Percentiles rank a stretch among this genome's conserved stretches.
phyloP scores from a whole-genome alignment of 2,113 vertebrate species.

The Saguinus imperator region DNA sequence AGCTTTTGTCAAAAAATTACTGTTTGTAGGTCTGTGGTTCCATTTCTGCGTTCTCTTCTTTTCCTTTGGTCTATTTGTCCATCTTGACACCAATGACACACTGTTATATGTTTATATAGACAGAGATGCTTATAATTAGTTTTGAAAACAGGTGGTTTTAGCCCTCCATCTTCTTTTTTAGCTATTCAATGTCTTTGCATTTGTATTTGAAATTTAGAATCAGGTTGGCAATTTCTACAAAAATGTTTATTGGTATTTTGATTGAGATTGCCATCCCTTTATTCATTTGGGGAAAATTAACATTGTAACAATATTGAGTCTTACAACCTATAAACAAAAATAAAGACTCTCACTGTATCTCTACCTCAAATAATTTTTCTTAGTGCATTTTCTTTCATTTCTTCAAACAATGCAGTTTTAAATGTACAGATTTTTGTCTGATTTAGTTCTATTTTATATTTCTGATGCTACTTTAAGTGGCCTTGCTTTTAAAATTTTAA shows the following conservation, averaged over 20 bases:
- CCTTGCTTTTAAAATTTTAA: neutral
- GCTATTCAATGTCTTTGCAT: neutral
- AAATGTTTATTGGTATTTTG: neutral
- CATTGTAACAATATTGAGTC: neutral
- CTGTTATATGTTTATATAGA: neutral
- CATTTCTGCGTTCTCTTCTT: neutral
- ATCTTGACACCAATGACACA: neutral
- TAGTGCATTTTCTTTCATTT: neutral
- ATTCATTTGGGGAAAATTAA: neutral
- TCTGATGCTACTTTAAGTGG: slow-evolving; percentile 5
- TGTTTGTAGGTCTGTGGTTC: fast-evolving
- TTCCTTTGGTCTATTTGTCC: neutral
- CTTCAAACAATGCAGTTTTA: neutral
- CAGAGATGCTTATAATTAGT: neutral
- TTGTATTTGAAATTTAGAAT: slow-evolving; percentile 21
- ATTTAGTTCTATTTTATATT: neutral
- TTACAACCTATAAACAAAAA: neutral
- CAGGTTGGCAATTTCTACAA: neutral
- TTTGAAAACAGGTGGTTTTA: neutral
- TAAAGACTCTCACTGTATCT: neutral
- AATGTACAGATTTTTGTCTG: neutral
- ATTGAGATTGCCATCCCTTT: neutral
- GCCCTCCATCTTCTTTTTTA: neutral
- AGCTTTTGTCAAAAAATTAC: neutral
- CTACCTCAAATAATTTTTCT: neutral